Evolutionary conservation across 2,888 invertebrate species (phyloP).

Genomic region (Lasioglossum villosulum): DNA sequence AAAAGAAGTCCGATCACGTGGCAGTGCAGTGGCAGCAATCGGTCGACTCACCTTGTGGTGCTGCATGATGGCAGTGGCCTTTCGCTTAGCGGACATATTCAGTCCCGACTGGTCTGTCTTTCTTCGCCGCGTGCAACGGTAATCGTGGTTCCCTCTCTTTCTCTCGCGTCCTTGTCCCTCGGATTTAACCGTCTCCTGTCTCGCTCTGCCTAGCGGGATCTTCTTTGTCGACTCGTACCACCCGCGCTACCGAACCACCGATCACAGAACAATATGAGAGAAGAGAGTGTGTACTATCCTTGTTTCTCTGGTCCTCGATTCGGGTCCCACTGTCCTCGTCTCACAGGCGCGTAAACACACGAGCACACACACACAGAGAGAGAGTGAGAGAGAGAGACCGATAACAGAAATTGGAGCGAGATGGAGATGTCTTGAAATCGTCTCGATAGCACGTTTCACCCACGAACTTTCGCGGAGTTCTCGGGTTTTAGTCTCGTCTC

Average conservation of each 20-base stretch:
- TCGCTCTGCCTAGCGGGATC: slow-evolving; percentile 25
- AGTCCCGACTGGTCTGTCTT: slow-evolving; percentile 61
- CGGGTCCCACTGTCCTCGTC: slow-evolving; percentile 20
- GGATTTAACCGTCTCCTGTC: neutral
- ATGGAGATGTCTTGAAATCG: slow-evolving; percentile 34
- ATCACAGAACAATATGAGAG: slow-evolving; percentile 44
- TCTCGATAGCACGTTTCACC: slow-evolving; percentile 34
- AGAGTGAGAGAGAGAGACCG: too few species aligned
- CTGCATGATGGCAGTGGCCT: slow-evolving; percentile 90
- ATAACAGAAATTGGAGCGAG: slow-evolving; percentile 8
- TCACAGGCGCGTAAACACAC: neutral
- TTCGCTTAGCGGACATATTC: slow-evolving; percentile 90
- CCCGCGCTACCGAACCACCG: slow-evolving; percentile 52
- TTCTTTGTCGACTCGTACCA: slow-evolving; percentile 13
- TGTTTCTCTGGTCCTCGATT: neutral
- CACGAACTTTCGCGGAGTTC: slow-evolving; percentile 55
- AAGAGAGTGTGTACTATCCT: neutral
- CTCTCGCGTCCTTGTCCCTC: slow-evolving; percentile 34
- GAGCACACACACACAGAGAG: neutral
- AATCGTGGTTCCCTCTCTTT: slow-evolving; percentile 51
- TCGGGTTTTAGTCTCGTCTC: slow-evolving; percentile 31
- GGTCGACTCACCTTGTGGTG: slow-evolving; percentile 85
- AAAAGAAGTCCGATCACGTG: slow-evolving; percentile 58
- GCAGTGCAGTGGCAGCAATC: slow-evolving; percentile 54
- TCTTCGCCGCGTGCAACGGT: slow-evolving; percentile 62